Conservation (phyloP, 2,888 invertebrate genomes). For the Tachina grossa region DNA sequence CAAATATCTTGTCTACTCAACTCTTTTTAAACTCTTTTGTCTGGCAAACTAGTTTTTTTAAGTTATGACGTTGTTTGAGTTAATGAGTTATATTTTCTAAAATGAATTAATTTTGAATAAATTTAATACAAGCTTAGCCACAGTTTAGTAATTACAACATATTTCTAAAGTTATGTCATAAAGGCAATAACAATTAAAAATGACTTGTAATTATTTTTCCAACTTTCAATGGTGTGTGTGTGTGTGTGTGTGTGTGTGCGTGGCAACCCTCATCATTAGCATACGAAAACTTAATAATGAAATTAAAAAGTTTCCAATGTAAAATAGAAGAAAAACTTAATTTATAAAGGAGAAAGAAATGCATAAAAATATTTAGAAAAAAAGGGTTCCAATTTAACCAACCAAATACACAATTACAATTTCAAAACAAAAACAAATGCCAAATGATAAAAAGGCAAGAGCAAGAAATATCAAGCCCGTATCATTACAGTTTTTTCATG, state of each 20-base stretch:
- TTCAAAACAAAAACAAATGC: slow-evolving; percentile 18
- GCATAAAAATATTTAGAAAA: slow-evolving; percentile 19
- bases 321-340: background rate
- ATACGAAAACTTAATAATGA: background rate
- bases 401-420: slow-evolving; percentile 35
- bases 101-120: slow-evolving; percentile 23
- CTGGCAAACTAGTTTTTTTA: too few species aligned
- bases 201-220: background rate
- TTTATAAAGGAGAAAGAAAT: slow-evolving; percentile 17
- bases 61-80: too few species aligned
- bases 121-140: too few species aligned
- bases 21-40: too few species aligned
- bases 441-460: slow-evolving; percentile 5
- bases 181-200: slow-evolving; percentile 21
- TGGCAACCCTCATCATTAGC: slow-evolving; percentile 38
- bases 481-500: slow-evolving; percentile 34
- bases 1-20: too few species aligned
- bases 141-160: slow-evolving; percentile 29
- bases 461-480: slow-evolving; percentile 38
- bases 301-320: slow-evolving; percentile 23
- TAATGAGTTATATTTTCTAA: background rate
- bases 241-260: background rate
- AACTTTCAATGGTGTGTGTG: background rate
- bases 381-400: slow-evolving; percentile 31
- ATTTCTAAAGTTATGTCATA: background rate